Percentiles rank a stretch among this genome's conserved stretches.
Conservation (phyloP, 2,888 invertebrate genomes). For the Mongoloraphidia duomilia region DNA sequence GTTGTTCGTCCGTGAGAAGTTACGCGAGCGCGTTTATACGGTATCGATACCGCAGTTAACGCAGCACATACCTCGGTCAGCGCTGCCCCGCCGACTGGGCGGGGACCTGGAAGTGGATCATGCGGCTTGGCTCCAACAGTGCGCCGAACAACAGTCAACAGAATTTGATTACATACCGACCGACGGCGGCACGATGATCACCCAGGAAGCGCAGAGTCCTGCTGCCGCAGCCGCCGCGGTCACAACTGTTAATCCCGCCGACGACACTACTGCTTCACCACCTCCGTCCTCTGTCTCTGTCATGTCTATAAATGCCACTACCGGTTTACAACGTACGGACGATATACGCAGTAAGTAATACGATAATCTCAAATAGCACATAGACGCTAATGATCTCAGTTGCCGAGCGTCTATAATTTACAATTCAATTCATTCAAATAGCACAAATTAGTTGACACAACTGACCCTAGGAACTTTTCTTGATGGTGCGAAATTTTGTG, state of each 20-base stretch:
- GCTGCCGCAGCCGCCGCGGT: constrained; percentile 29
- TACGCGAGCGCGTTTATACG: constrained; percentile 89
- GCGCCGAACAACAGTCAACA: constrained; percentile 11
- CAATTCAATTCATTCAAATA: too few relatives aligned
- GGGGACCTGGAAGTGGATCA: constrained; percentile 79
- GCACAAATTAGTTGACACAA: too few relatives aligned
- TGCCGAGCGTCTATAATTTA: too few relatives aligned
- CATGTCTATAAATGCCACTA: too few relatives aligned
- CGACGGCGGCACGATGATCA: constrained; percentile 55
- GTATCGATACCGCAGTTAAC: constrained; percentile 82
- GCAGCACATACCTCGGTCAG: constrained; percentile 77
- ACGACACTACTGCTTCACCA: constrained; percentile 24
- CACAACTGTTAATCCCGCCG: constrained; percentile 32
- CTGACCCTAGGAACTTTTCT: too few relatives aligned
- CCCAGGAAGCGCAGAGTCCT: constrained; percentile 46
- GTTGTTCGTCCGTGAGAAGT: constrained; percentile 87
- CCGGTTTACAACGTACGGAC: too few relatives aligned
- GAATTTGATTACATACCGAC: constrained; percentile 8
- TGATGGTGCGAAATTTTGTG: too few relatives aligned
- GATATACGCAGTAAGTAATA: too few relatives aligned
- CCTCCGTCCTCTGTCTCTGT: not conserved
- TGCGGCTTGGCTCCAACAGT: constrained; percentile 66
- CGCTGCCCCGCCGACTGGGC: constrained; percentile 79
- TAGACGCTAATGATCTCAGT: too few relatives aligned
- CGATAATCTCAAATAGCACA: too few relatives aligned